These are phyloP conservation scores for Cryptus armator DNA, from an alignment of 2,888 invertebrate genomes.

Conservation along the genomic window DNA sequence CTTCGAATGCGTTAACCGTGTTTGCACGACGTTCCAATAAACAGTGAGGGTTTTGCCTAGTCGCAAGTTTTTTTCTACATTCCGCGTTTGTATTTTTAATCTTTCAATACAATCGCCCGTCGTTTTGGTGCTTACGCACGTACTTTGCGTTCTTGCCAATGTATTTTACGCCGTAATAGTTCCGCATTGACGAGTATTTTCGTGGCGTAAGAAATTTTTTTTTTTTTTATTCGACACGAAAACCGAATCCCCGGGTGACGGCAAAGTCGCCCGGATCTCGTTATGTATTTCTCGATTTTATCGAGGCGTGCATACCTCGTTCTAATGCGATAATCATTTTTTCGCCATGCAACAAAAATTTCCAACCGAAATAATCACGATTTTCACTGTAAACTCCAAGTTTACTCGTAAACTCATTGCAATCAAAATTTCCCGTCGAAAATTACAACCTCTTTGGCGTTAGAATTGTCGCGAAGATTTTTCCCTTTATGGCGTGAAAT, in stretches of 20 bases:
- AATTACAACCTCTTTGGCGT: background rate
- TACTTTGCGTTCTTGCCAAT: background rate
- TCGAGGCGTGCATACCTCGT: background rate
- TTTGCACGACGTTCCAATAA: conserved; percentile 46
- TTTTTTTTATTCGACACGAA: background rate
- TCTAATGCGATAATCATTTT: background rate
- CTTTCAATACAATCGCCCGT: background rate
- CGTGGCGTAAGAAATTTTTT: background rate
- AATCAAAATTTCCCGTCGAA: background rate
- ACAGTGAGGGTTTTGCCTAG: conserved; percentile 40
- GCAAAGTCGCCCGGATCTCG: background rate
- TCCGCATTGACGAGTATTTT: background rate
- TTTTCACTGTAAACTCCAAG: no score
- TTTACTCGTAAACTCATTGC: no score
- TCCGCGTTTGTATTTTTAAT: conserved; percentile 33
- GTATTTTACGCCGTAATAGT: background rate
- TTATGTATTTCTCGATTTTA: background rate
- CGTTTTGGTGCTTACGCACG: background rate
- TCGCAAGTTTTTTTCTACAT: conserved; percentile 43
- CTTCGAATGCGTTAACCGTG: conserved; percentile 53
- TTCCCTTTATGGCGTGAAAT: no score
- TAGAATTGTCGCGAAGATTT: background rate
- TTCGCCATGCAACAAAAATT: background rate
- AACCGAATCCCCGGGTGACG: conserved; percentile 1
- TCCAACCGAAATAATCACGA: background rate